A percentile compares a stretch with the other conserved stretches of the same genome.
phyloP scores from a whole-genome alignment of 2,888 invertebrate genomes.

The Teinopalpus imperialis region DNA sequence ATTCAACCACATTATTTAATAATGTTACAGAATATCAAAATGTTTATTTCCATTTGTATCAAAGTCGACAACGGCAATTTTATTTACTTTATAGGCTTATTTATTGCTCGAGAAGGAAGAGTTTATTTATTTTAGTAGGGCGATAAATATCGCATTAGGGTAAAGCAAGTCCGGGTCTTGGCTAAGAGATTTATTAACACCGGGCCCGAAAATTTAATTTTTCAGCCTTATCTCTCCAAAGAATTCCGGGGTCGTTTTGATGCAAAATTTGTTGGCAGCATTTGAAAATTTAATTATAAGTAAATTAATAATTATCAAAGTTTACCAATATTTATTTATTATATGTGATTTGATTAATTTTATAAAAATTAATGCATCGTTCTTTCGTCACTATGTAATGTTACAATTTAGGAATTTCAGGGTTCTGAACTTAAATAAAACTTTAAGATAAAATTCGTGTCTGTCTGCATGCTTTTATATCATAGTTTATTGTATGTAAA shows the following conservation, averaged over 20 bases:
- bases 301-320: slow-evolving; percentile 1
- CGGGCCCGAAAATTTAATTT: slow-evolving; percentile 52
- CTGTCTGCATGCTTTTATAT: no score
- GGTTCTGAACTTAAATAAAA: no score
- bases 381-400: no score
- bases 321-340: no score
- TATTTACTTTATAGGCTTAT: slow-evolving; percentile 54
- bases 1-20: no score
- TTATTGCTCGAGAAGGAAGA: slow-evolving; percentile 59
- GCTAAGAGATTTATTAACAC: slow-evolving; percentile 60
- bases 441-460: no score
- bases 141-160: slow-evolving; percentile 75
- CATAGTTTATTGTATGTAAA: no score
- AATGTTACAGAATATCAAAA: background rate
- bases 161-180: slow-evolving; percentile 43
- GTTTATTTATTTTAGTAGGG: slow-evolving; percentile 58
- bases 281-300: slow-evolving; percentile 7
- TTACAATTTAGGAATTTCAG: no score
- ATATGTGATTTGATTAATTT: no score
- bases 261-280: background rate
- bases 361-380: background rate
- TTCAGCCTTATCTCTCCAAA: slow-evolving; percentile 45
- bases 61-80: slow-evolving; percentile 23
- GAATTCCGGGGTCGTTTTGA: slow-evolving; percentile 41
- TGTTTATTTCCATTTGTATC: slow-evolving; percentile 21